Conservation (phyloP, 1,140 invertebrate species). For the Drosophila fuyamai region DNA sequence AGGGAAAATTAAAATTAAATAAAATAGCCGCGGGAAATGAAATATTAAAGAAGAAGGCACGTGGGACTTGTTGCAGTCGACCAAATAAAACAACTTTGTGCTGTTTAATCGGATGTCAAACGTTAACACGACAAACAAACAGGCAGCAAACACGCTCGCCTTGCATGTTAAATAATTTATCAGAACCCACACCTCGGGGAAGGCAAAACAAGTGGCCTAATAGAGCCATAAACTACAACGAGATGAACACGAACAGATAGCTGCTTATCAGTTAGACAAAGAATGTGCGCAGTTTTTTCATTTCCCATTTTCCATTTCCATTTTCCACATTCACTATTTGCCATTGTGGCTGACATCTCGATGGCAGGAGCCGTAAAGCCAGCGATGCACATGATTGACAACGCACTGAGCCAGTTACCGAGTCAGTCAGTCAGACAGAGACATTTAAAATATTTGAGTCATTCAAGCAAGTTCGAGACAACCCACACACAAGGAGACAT, state of each 20-base stretch:
- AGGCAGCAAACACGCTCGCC: slow-evolving; percentile 14
- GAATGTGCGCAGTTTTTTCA: slow-evolving; percentile 38
- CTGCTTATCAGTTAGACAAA: slow-evolving; percentile 37
- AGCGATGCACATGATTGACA: slow-evolving; percentile 79
- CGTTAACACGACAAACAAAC: slow-evolving; percentile 29
- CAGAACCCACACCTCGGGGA: not conserved
- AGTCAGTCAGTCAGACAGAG: slow-evolving; percentile 56
- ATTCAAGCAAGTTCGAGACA: slow-evolving; percentile 70
- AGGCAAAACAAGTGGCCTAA: slow-evolving; percentile 45
- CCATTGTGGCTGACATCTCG: slow-evolving; percentile 46
- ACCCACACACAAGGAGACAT: slow-evolving; percentile 38
- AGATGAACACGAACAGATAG: slow-evolving; percentile 54
- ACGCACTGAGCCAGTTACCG: slow-evolving; percentile 47
- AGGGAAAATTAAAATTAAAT: slow-evolving; percentile 31
- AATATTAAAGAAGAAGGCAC: slow-evolving; percentile 8
- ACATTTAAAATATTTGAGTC: slow-evolving; percentile 67
- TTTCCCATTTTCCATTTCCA: slow-evolving; percentile 30
- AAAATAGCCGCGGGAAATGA: slow-evolving; percentile 42
- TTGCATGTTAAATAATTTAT: slow-evolving; percentile 30
- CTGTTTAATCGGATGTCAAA: slow-evolving; percentile 39
- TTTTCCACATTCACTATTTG: slow-evolving; percentile 37
- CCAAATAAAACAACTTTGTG: slow-evolving; percentile 28
- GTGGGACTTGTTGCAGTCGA: slow-evolving; percentile 16
- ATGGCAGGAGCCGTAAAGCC: slow-evolving; percentile 33
- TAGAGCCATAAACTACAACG: slow-evolving; percentile 57